Evolutionary conservation across 2,113 vertebrate species (phyloP).

Genomic region (Oreotragus oreotragus): DNA sequence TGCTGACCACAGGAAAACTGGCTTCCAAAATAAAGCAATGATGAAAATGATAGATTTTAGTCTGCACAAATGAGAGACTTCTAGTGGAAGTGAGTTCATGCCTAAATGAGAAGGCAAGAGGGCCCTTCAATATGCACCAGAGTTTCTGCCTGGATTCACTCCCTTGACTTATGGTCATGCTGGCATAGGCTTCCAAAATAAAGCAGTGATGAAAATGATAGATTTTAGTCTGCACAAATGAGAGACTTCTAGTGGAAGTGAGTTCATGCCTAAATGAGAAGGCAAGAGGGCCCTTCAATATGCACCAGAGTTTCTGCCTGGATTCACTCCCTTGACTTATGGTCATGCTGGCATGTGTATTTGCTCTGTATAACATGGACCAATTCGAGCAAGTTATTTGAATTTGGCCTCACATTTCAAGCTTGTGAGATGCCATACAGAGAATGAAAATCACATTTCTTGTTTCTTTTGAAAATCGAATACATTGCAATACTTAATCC

Average conservation of each 20-base stretch:
- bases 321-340: background rate
- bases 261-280: background rate
- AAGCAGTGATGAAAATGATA: background rate
- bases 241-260: background rate
- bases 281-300: accelerated
- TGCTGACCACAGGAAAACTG: background rate
- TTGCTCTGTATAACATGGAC: background rate
- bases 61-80: background rate
- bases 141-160: background rate
- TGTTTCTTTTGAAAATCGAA: background rate
- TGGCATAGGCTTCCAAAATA: no score
- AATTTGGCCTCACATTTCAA: background rate
- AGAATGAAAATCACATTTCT: background rate
- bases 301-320: background rate
- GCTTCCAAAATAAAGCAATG: background rate
- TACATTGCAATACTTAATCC: background rate
- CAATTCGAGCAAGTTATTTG: background rate
- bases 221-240: background rate
- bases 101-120: background rate
- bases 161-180: background rate
- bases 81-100: background rate
- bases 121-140: background rate
- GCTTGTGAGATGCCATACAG: background rate
- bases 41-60: background rate
- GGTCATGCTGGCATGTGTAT: background rate